Conservation (phyloP, 1,140 invertebrate species). For the Reticulitermes speratus region DNA sequence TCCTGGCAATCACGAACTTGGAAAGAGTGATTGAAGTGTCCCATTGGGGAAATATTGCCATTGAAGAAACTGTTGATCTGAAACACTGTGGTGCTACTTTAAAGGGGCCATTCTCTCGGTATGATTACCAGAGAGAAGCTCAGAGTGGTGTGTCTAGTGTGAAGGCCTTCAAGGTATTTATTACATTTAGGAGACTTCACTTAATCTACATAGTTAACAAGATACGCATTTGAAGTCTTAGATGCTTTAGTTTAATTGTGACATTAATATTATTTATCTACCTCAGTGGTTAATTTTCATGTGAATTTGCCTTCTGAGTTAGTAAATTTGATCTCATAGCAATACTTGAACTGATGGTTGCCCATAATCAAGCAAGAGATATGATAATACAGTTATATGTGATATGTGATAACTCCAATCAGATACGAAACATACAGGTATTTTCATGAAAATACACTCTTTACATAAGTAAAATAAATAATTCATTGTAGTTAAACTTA, state of each 20-base stretch:
- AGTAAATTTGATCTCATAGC: background rate
- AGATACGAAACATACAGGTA: too few species aligned
- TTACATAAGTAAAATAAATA: too few species aligned
- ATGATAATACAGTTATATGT: too few species aligned
- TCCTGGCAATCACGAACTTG: conserved; percentile 84
- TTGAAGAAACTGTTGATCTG: conserved; percentile 93
- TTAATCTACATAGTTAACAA: background rate
- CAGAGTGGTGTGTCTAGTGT: conserved; percentile 82
- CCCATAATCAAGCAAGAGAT: too few species aligned
- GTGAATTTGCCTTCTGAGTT: background rate
- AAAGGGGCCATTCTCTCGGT: conserved; percentile 92
- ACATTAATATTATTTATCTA: background rate
- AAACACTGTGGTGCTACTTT: conserved; percentile 89
- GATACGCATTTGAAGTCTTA: background rate
- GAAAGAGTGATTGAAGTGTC: conserved; percentile 92
- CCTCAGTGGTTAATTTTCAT: background rate
- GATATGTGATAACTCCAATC: too few species aligned
- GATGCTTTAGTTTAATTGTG: background rate
- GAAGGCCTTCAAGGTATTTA: conserved; percentile 77
- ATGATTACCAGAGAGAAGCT: conserved; percentile 92
- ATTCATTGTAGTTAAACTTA: too few species aligned
- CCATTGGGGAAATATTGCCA: conserved; percentile 98
- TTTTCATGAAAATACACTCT: too few species aligned
- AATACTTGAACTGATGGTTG: too few species aligned
- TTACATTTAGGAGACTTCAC: too few species aligned